phyloP scores from a whole-genome alignment of 2,797 vertebrate species.

The Pagetopsis macropterus region DNA sequence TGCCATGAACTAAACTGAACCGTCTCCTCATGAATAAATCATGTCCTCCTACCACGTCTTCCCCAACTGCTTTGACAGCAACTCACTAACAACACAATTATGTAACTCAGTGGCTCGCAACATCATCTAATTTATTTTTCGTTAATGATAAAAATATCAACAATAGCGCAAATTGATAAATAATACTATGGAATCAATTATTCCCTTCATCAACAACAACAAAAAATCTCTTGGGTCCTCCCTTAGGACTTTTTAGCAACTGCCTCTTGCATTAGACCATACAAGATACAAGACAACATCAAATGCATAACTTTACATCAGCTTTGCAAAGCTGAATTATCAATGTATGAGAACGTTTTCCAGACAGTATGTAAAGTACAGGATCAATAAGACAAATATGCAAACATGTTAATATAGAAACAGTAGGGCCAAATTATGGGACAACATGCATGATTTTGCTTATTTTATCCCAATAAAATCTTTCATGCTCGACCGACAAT shows the following conservation, averaged over 20 bases:
- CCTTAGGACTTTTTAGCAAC: slow-evolving; percentile 15
- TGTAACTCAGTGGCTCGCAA: slow-evolving; percentile 48
- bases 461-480: neutral
- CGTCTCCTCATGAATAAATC: slow-evolving; percentile 75
- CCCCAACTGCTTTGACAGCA: slow-evolving; percentile 51
- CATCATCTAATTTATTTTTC: slow-evolving; percentile 31
- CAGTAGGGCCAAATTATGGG: neutral
- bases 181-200: slow-evolving; percentile 36
- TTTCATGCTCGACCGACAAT: neutral
- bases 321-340: neutral
- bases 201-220: slow-evolving; percentile 29
- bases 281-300: neutral
- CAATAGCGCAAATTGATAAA: slow-evolving; percentile 5
- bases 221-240: slow-evolving; percentile 5
- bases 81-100: slow-evolving; percentile 54
- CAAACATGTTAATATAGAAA: neutral
- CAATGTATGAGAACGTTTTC: too few species aligned
- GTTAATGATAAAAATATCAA: slow-evolving; percentile 26
- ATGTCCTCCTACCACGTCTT: slow-evolving; percentile 50
- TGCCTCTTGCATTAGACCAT: slow-evolving; percentile 12
- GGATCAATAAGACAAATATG: neutral
- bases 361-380: neutral
- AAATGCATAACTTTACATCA: neutral
- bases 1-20: slow-evolving; percentile 73
- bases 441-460: neutral